Conservation (phyloP, 2,797 vertebrate species). For the Acrossocheilus wenchowensis region DNA sequence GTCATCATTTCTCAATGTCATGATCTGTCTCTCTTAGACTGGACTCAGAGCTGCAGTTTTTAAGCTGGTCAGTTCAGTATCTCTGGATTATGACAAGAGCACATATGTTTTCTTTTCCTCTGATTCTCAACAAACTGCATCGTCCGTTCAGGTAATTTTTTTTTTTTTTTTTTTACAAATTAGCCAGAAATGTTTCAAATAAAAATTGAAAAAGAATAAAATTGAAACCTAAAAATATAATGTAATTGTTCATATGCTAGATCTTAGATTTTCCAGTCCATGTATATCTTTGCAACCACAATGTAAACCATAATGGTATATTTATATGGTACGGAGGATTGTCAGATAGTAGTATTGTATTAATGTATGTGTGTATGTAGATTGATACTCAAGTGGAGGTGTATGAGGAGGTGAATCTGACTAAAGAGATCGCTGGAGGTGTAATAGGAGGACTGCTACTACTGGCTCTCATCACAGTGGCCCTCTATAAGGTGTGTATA, state of each 20-base stretch:
- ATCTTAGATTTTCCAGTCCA: not conserved
- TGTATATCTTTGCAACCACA: too few species aligned
- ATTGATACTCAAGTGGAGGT: slow-evolving; percentile 80
- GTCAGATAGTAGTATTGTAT: not conserved
- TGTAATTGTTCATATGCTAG: not conserved
- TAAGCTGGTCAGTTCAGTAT: slow-evolving; percentile 76
- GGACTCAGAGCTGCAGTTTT: slow-evolving; percentile 69
- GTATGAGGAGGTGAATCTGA: slow-evolving; percentile 69
- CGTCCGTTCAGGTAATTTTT: slow-evolving; percentile 53
- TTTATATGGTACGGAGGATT: not conserved
- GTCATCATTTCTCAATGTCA: not conserved
- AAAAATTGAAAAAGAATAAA: not conserved
- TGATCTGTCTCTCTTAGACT: slow-evolving; percentile 69
- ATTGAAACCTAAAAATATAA: not conserved
- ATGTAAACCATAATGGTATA: too few species aligned
- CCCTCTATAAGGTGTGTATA: slow-evolving; percentile 28
- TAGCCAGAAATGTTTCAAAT: not conserved
- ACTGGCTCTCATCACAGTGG: slow-evolving; percentile 75
- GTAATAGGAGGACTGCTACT: slow-evolving; percentile 79
- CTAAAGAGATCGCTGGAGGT: slow-evolving; percentile 81
- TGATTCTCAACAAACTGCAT: slow-evolving; percentile 59
- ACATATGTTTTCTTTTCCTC: slow-evolving; percentile 73
- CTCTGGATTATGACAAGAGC: slow-evolving; percentile 74
- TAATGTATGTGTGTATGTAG: slow-evolving; percentile 64
- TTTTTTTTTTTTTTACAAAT: not conserved